Percentiles rank a stretch among this genome's conserved stretches.
phyloP scores from a whole-genome alignment of 2,113 vertebrate genomes.

The Elephas maximus region DNA sequence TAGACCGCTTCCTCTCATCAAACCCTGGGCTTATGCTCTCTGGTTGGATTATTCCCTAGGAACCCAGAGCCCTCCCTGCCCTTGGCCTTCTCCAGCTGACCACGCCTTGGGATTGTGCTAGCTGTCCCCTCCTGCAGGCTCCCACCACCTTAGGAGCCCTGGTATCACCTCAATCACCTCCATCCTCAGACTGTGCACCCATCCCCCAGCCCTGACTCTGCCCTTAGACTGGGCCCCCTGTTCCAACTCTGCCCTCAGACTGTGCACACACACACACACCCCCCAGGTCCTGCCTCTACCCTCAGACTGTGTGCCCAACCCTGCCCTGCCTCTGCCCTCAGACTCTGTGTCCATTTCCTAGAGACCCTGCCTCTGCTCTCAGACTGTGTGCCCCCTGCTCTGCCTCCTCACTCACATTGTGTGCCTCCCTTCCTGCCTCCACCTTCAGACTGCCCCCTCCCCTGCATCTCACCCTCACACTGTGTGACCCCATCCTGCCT shows the following conservation, averaged over 20 bases:
- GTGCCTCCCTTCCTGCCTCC: not conserved
- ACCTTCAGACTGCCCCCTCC: not conserved
- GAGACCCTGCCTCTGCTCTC: not conserved
- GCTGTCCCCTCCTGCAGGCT: not conserved
- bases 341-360: not conserved
- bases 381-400: not conserved
- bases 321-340: not conserved
- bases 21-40: not conserved
- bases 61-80: not conserved
- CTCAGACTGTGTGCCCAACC: not conserved
- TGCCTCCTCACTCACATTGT: not conserved
- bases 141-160: not conserved
- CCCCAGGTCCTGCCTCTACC: not conserved
- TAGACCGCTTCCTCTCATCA: no score
- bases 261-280: no score
- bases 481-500: not conserved
- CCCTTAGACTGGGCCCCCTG: not conserved
- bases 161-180: not conserved
- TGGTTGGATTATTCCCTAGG: accelerated
- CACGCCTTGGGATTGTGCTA: not conserved
- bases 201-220: not conserved
- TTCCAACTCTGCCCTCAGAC: not conserved
- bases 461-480: not conserved
- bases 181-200: not conserved
- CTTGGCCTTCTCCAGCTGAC: not conserved